Conservation (phyloP, 23 tunicate genomes). For the Trididemnum miniatum region DNA sequence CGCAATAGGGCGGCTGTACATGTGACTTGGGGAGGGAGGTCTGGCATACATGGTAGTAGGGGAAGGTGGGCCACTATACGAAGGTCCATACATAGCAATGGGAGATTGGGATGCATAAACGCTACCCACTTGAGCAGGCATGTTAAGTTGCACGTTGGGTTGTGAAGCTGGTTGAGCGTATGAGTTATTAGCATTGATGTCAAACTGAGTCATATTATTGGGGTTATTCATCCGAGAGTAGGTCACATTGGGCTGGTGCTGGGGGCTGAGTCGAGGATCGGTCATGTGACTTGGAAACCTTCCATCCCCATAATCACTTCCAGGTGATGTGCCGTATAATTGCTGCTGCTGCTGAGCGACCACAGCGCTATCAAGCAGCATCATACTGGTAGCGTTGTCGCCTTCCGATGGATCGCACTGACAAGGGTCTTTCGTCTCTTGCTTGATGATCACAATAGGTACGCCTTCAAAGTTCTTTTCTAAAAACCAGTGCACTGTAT, state of each 20-base stretch:
- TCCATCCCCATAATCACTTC: conserved; percentile 8
- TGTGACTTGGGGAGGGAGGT: not conserved
- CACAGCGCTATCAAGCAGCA: conserved; percentile 36
- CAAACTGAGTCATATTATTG: not conserved
- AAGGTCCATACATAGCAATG: not conserved
- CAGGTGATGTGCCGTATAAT: conserved; percentile 13
- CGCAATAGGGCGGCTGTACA: not conserved
- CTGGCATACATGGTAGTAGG: not conserved
- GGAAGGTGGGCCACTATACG: not conserved
- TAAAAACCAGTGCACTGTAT: too few species aligned
- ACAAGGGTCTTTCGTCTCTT: conserved; percentile 69
- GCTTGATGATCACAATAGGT: conserved; percentile 81
- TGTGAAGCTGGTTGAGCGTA: not conserved
- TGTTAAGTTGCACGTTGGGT: not conserved
- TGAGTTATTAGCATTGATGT: too few species aligned
- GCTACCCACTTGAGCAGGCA: not conserved
- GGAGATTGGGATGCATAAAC: not conserved
- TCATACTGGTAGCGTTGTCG: not conserved
- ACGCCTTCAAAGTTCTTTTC: conserved; percentile 69
- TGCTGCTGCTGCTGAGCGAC: conserved; percentile 27
- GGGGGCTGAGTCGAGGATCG: conserved; percentile 9
- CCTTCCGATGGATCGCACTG: conserved; percentile 47
- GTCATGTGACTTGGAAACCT: not conserved
- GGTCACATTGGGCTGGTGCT: not conserved
- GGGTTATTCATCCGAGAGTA: not conserved